Percentiles rank a stretch among this genome's conserved stretches.
Evolutionary conservation across 1,140 invertebrate species (phyloP).

Genomic region (Mya arenaria): DNA sequence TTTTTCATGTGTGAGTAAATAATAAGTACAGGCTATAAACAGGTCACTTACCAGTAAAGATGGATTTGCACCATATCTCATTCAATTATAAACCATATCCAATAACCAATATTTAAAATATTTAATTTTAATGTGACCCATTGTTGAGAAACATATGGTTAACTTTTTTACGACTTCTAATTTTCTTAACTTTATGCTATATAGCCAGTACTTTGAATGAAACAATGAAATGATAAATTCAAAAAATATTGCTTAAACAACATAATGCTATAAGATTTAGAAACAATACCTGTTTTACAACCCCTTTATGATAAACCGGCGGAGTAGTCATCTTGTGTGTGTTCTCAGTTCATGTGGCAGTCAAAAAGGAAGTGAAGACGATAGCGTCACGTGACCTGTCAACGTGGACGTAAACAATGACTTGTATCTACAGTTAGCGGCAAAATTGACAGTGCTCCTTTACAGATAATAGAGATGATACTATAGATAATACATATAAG

Average conservation of each 20-base stretch:
- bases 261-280: neutral
- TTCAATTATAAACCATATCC: neutral
- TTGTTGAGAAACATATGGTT: neutral
- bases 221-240: neutral
- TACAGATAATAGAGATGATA: neutral
- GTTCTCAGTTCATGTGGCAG: constrained; percentile 34
- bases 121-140: neutral
- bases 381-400: constrained; percentile 51
- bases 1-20: too few species aligned
- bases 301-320: constrained; percentile 69
- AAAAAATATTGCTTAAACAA: neutral
- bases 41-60: neutral
- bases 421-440: neutral
- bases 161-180: neutral
- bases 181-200: neutral
- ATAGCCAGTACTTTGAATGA: neutral
- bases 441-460: neutral
- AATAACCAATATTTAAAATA: neutral
- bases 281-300: constrained; percentile 73
- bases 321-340: constrained; percentile 61
- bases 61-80: neutral
- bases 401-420: constrained; percentile 45
- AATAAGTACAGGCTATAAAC: too few species aligned
- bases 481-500: neutral
- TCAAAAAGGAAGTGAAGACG: constrained; percentile 21